A percentile compares a stretch with the other conserved stretches of the same genome.
These are phyloP conservation scores for Melanocharis versteri DNA, from an alignment of 2,113 vertebrate species.

Conservation along the genomic window DNA sequence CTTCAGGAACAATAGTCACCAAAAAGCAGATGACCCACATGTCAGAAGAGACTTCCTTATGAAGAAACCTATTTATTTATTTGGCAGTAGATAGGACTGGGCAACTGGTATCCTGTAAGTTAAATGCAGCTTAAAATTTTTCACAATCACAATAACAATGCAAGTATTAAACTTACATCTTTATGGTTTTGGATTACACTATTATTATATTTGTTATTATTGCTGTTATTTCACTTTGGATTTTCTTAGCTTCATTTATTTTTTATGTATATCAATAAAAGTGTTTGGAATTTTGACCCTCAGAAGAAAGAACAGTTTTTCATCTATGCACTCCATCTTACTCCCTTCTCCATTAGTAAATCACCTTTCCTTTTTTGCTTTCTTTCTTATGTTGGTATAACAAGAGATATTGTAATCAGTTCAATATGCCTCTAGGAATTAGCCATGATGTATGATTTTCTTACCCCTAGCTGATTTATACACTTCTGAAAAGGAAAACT, in stretches of 20 bases:
- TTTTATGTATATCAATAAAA: not conserved
- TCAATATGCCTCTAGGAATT: not conserved
- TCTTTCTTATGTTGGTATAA: not conserved
- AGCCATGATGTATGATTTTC: not conserved
- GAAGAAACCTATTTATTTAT: not conserved
- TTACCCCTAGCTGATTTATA: not conserved
- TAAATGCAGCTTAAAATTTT: not conserved
- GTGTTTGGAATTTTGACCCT: not conserved
- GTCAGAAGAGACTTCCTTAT: not conserved
- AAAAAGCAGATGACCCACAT: not conserved
- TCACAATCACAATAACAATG: not conserved
- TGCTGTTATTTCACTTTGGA: not conserved
- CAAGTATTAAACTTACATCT: not conserved
- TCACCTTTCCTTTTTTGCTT: accelerated
- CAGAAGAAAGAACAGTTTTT: not conserved
- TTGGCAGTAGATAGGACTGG: not conserved
- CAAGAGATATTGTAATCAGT: not conserved
- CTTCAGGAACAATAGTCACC: not conserved
- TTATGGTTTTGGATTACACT: not conserved
- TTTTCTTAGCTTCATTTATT: not conserved
- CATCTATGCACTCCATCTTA: not conserved
- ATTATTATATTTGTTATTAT: not conserved
- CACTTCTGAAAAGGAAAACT: not conserved
- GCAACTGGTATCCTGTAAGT: not conserved
- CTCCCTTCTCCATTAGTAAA: not conserved